Conservation (phyloP, 2,113 vertebrate genomes). For the Silurus glanis region DNA sequence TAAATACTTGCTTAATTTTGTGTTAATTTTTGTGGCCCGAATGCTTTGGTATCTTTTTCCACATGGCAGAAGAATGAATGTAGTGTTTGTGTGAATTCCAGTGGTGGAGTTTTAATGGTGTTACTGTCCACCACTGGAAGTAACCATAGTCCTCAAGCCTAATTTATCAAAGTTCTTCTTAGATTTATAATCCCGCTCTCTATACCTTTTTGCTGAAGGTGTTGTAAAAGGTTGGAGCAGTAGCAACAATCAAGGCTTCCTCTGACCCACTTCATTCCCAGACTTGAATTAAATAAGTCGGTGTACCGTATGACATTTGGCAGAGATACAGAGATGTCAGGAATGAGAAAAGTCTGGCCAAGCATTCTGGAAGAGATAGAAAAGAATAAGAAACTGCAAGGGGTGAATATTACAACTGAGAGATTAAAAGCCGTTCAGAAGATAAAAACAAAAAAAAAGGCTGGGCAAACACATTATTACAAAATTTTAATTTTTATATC, state of each 20-base stretch:
- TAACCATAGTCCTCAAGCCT: background rate
- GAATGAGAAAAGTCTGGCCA: background rate
- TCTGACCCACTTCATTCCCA: background rate
- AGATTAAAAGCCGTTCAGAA: background rate
- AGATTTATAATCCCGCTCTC: background rate
- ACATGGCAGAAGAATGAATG: too few species aligned
- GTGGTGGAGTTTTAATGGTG: too few species aligned
- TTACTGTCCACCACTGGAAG: too few species aligned
- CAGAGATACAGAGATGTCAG: background rate
- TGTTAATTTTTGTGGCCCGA: too few species aligned
- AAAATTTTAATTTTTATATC: background rate
- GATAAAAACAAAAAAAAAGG: background rate
- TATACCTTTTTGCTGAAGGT: background rate
- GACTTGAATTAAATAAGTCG: conserved; percentile 1
- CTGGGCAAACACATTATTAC: background rate
- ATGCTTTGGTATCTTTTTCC: too few species aligned
- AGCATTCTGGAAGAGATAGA: background rate
- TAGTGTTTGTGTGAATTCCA: too few species aligned
- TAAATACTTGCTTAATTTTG: too few species aligned
- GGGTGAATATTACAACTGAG: background rate
- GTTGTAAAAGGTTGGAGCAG: background rate
- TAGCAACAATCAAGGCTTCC: background rate
- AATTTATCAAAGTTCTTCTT: background rate
- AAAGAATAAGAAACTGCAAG: background rate
- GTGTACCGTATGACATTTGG: background rate